Evolutionary conservation across 1,140 invertebrate genomes (phyloP).

Genomic region (Metaphire vulgaris): DNA sequence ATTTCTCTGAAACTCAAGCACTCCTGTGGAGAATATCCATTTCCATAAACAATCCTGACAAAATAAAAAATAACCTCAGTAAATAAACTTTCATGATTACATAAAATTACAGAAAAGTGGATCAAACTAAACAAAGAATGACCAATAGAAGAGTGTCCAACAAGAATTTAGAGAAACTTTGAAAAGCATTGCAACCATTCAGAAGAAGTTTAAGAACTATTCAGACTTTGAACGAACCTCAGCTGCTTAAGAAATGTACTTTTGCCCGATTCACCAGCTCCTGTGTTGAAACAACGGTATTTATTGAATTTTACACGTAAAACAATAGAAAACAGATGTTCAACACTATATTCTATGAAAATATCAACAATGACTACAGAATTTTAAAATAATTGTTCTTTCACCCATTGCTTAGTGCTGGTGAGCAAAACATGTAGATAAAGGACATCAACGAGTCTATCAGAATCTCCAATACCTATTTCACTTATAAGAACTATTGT

Average conservation of each 20-base stretch:
- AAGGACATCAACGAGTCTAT: background rate
- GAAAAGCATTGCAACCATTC: no score
- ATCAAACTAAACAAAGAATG: no score
- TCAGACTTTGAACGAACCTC: conserved; percentile 60
- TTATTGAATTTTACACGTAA: background rate
- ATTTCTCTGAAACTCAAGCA: conserved; percentile 81
- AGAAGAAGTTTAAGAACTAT: no score
- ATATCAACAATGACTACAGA: background rate
- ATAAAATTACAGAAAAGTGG: no score
- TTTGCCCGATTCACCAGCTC: conserved; percentile 55
- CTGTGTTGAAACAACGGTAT: conserved; percentile 68
- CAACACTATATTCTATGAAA: background rate
- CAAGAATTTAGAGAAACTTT: no score
- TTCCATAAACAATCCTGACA: conserved; percentile 76
- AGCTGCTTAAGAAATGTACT: conserved; percentile 99
- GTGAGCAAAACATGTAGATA: background rate
- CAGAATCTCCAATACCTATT: background rate
- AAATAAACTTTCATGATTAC: no score
- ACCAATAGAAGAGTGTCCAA: no score
- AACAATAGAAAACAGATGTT: background rate
- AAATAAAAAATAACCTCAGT: conserved; percentile 37
- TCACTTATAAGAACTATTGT: no score
- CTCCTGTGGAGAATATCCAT: conserved; percentile 79
- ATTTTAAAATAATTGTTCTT: background rate
- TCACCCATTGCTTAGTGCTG: background rate